Evolutionary conservation across 2,797 vertebrate genomes (phyloP), one percentile per base, ranked within the genome.

Genomic region (Esox masquinongy): DNA sequence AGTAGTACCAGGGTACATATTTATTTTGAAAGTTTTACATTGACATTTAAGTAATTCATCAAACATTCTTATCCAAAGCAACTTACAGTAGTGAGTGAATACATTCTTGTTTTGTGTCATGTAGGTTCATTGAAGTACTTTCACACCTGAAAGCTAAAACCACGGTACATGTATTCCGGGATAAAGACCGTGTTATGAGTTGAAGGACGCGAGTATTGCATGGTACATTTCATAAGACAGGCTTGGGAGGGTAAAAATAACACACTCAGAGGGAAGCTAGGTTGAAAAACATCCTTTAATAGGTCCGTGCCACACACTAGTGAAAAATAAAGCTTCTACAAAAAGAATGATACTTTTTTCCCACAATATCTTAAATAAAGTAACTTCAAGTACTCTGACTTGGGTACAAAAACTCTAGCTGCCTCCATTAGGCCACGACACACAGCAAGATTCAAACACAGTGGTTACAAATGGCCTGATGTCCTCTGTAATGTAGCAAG

Each of bases 331-430:
- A 96, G 97, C 95, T 97, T 93, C 96, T 97, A 97, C 96, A 97
- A 97, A 94, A 97, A 97, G 95, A 97, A 98, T 96, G 95, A 96
- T 99, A 98, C 95, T 96, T 97, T 94, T 94, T 96, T 94, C 97
- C 94, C 97, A 99, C 97, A 97, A 98, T 96, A 97, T 96, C 95
- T 95, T 97, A 99, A 99, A 99, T 99, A 98, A 99, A 99, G 94
- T 95, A 95, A 96, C 94, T 99, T 99, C 97, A 99, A 99, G 97
- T 98, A 99, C 97, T 98, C 93, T 95, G 96, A 99, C 97, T 97
- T 96, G 94, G 95, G 95, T 99, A 99, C 96, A 97, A 99, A 97
- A 96, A 90, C 91, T 96, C 97, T 97, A 97, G 95, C 95, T 96
- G 97, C 96, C 97, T 95, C 96, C 95, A 95, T 94, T 91, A 95